Conservation (phyloP, 2,888 invertebrate species). For the Pachymerium ferrugineum region DNA sequence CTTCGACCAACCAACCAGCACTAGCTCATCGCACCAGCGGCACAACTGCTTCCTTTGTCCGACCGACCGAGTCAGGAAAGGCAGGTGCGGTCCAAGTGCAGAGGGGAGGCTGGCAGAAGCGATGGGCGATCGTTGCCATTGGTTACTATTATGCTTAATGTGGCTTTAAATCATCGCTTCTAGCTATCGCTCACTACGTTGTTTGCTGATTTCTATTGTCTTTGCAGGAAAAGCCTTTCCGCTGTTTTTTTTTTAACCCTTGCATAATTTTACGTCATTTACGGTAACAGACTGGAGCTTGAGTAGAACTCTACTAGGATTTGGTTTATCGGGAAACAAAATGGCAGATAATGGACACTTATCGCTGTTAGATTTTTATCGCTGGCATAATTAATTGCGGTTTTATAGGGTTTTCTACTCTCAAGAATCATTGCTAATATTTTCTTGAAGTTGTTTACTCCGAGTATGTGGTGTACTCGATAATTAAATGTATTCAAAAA, state of each 20-base stretch:
- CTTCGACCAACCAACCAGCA: not conserved
- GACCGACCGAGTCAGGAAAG: slow-evolving; percentile 33
- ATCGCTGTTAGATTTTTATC: not conserved
- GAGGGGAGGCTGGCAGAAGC: slow-evolving; percentile 4
- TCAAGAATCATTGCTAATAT: too few relatives aligned
- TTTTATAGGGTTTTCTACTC: not conserved
- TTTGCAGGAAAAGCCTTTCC: too few relatives aligned
- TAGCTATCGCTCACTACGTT: not conserved
- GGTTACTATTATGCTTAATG: slow-evolving; percentile 28
- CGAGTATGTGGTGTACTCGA: too few relatives aligned
- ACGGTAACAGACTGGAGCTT: too few relatives aligned
- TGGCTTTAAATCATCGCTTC: not conserved
- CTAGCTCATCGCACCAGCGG: not conserved
- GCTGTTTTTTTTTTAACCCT: too few relatives aligned
- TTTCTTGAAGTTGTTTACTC: too few relatives aligned
- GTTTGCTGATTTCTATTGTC: too few relatives aligned
- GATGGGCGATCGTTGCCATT: slow-evolving; percentile 29
- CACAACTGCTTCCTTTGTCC: slow-evolving; percentile 30
- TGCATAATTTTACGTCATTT: too few relatives aligned
- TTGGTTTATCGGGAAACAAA: not conserved
- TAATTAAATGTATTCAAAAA: not conserved
- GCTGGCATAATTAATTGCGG: not conserved
- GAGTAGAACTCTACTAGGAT: too few relatives aligned
- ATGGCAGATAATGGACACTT: not conserved
- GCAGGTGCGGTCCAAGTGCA: slow-evolving; percentile 34